Evolutionary conservation across 2,888 invertebrate species (phyloP), one percentile per base, ranked within the genome.

Genomic region (Tineola bisselliella): DNA sequence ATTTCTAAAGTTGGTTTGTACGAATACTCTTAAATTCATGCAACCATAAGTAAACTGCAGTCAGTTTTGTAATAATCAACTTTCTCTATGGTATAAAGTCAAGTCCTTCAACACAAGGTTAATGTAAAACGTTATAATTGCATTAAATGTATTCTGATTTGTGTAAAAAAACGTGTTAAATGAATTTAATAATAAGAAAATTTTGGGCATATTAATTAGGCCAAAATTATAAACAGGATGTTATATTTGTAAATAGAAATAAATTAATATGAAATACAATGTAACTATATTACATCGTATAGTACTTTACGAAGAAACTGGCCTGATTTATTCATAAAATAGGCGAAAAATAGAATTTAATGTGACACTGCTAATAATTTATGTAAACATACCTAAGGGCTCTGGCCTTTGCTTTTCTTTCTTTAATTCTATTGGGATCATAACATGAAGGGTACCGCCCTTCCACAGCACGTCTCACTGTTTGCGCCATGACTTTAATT

Each of bases 391-490:
- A 84, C 84, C 88, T 88, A 63, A 88, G 69, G 59, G 90, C 91
- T 73, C 89, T 90, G 5, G 89, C 90, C 72, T 91, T 91, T 0
- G 90, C 90, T 65, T 89, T 87, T 63, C 94, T 89, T 68, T 95
- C 94, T 68, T 94, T 93, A 60, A 95, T 81, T 65, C 95, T 90
- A 64, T 88, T 88, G 54, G 86, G 87, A 67, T 91, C 88, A 63
- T 94, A 93, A 75, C 94, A 94, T n/a, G 94, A 90, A 60, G 95
- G 94, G 72, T 90, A 90, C 67, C 89, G 88, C 62, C 94, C 94
- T 71, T 92, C 93, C 63, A 93, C 87, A 61, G 92, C 89, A 67
- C 89, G 88, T 75, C 92, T 88, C 64, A 90, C 88, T 30, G 92
- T 93, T 78, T 92, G 91, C 68, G 93, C 91, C 93, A 93, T 93